A percentile compares a stretch with the other conserved stretches of the same genome.
phyloP scores from a whole-genome alignment of 2,888 invertebrate genomes.

The Prenolepis imparis region DNA sequence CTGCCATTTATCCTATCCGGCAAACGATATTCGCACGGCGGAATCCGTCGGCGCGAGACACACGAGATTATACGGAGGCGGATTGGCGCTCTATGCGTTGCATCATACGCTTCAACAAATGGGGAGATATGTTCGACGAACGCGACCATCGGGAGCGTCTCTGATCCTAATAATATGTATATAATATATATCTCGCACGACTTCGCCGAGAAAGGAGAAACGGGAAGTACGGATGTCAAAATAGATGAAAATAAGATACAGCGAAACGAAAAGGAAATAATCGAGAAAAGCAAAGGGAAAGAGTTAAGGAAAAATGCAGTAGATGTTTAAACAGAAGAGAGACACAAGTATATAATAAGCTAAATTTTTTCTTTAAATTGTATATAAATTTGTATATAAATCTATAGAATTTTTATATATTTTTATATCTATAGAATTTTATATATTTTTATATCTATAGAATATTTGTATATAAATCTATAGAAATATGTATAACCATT shows the following conservation, averaged over 20 bases:
- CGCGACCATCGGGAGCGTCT: slow-evolving; percentile 4
- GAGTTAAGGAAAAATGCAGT: neutral
- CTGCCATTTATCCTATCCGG: slow-evolving; percentile 67
- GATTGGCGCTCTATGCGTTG: slow-evolving; percentile 43
- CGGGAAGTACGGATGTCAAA: neutral
- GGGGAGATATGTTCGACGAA: neutral
- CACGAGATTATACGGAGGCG: slow-evolving; percentile 49
- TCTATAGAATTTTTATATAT: too few relatives aligned
- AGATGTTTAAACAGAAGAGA: neutral
- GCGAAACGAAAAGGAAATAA: neutral
- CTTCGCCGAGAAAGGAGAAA: neutral
- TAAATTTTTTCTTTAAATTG: neutral
- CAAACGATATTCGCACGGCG: slow-evolving; percentile 46
- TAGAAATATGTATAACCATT: neutral
- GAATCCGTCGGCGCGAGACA: slow-evolving; percentile 45
- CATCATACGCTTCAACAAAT: slow-evolving; percentile 25
- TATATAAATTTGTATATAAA: too few relatives aligned
- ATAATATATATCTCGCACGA: slow-evolving; percentile 1
- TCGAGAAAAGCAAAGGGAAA: neutral
- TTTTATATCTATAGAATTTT: too few relatives aligned
- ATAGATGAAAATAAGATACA: neutral
- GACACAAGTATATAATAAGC: too few relatives aligned
- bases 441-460: too few relatives aligned
- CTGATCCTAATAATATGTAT: slow-evolving; percentile 22
- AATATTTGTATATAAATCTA: too few relatives aligned